These are phyloP conservation scores for Eretmochelys imbricata DNA, from an alignment of 2,113 vertebrate genomes.

Conservation along the genomic window DNA sequence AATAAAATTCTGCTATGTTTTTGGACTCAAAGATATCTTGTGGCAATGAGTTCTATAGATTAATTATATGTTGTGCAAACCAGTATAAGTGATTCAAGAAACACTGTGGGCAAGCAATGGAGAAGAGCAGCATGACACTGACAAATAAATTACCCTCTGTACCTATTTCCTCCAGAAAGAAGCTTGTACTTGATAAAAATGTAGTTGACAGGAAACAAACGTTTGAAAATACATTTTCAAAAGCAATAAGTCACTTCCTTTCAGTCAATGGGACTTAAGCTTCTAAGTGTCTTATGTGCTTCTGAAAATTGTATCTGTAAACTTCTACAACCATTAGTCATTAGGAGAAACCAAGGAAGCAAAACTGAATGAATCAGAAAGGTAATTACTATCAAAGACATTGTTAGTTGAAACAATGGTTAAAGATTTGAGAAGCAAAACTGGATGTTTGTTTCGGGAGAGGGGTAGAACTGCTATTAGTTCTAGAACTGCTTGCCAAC, in stretches of 20 bases:
- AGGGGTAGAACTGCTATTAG: background rate
- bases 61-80: background rate
- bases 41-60: background rate
- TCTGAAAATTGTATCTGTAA: background rate
- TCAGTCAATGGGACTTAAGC: background rate
- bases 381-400: background rate
- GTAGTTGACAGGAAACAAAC: background rate
- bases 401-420: background rate
- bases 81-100: background rate
- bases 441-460: background rate
- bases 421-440: background rate
- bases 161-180: background rate
- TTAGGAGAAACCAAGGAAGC: background rate
- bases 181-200: background rate
- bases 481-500: background rate
- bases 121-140: background rate
- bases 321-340: background rate
- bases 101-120: background rate
- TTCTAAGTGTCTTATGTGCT: background rate
- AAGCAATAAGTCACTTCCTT: background rate
- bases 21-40: background rate
- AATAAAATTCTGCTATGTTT: background rate
- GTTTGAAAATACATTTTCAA: background rate
- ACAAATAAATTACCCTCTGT: background rate
- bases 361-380: background rate